phyloP scores from a whole-genome alignment of 2,113 vertebrate genomes.

The Rhinolophus ferrumequinum region DNA sequence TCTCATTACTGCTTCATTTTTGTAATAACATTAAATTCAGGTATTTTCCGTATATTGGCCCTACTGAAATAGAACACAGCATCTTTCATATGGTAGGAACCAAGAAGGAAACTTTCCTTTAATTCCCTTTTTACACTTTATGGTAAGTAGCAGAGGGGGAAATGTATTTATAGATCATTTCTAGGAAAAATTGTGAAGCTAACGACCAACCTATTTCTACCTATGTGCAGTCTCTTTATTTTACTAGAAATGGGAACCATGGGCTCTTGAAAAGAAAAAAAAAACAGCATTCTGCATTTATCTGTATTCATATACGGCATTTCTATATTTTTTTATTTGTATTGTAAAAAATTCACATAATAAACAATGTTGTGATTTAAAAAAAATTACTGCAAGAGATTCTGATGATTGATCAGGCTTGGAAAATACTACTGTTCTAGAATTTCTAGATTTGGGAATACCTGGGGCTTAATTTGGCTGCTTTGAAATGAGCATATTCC shows the following conservation, averaged over 20 bases:
- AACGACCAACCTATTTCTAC: conserved; percentile 88
- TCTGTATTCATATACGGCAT: conserved; percentile 97
- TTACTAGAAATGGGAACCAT: conserved; percentile 90
- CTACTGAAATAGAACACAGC: conserved; percentile 93
- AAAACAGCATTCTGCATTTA: conserved; percentile 89
- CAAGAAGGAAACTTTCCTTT: conserved; percentile 88
- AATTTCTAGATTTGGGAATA: not conserved
- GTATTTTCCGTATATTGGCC: conserved; percentile 92
- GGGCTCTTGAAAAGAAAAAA: conserved; percentile 87
- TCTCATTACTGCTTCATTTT: conserved; percentile 95
- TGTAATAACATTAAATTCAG: conserved; percentile 95
- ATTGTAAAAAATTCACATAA: conserved; percentile 99
- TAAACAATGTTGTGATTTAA: conserved; percentile 96
- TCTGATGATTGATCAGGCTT: not conserved
- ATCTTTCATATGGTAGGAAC: conserved; percentile 89
- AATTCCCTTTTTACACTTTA: conserved; percentile 90
- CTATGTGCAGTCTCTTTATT: conserved; percentile 89
- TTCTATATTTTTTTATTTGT: conserved; percentile 98
- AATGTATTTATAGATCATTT: conserved; percentile 89
- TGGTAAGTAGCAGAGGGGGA: conserved; percentile 89
- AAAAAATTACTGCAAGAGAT: not conserved
- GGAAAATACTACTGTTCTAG: not conserved
- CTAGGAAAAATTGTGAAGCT: conserved; percentile 88
- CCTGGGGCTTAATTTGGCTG: not conserved
- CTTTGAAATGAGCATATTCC: not conserved